Conservation (phyloP, 2,113 vertebrate species). For the Pseudorasbora parva region DNA sequence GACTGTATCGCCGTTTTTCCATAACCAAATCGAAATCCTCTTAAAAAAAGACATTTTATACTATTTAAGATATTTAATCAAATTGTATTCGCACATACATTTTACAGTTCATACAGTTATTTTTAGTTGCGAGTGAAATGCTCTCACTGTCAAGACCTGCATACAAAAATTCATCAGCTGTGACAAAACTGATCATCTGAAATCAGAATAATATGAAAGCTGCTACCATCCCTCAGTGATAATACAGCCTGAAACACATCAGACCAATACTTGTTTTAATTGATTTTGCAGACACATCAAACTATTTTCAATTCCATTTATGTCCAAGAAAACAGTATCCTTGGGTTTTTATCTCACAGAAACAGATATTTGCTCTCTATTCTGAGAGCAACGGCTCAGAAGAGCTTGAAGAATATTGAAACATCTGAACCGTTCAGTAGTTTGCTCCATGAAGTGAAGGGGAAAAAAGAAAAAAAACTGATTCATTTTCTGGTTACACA, state of each 20-base stretch:
- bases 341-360: slow-evolving; percentile 47
- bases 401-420: slow-evolving; percentile 19
- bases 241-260: slow-evolving; percentile 38
- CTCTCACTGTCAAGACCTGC: too few relatives aligned
- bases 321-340: slow-evolving; percentile 39
- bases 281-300: slow-evolving; percentile 40
- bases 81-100: too few relatives aligned
- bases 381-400: neutral
- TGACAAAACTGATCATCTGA: slow-evolving; percentile 36
- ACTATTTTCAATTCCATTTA: slow-evolving; percentile 47
- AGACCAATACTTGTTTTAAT: slow-evolving; percentile 32
- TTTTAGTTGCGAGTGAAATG: too few relatives aligned
- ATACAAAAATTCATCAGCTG: slow-evolving; percentile 24
- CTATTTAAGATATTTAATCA: too few relatives aligned
- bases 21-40: too few relatives aligned
- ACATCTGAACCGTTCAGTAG: slow-evolving; percentile 3
- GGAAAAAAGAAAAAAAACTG: slow-evolving; percentile 22
- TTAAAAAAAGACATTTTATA: too few relatives aligned
- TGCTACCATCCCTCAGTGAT: neutral
- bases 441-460: slow-evolving; percentile 25
- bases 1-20: too few relatives aligned
- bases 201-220: slow-evolving; percentile 35
- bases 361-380: slow-evolving; percentile 44
- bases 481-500: slow-evolving; percentile 24
- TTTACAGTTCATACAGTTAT: too few relatives aligned